A percentile compares a stretch with the other conserved stretches of the same genome.
Conservation (phyloP, 92 coral and sea anemone genomes). For the Parazoanthus swiftii region DNA sequence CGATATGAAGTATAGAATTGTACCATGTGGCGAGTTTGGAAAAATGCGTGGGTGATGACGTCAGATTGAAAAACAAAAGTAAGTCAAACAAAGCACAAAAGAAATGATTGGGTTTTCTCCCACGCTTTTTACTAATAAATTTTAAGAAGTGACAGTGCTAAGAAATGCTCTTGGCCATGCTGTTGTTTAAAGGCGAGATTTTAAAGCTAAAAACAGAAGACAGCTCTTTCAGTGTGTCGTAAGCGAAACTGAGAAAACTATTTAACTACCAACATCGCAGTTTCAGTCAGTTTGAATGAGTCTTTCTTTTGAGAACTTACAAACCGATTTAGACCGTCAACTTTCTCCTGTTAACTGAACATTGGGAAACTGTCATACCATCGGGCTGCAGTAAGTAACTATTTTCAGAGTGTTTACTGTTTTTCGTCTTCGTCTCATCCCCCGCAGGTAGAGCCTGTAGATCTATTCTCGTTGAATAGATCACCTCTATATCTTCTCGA, state of each 20-base stretch:
- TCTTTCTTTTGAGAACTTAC: no score
- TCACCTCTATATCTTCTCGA: not conserved
- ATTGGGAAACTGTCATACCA: not conserved
- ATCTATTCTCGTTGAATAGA: not conserved
- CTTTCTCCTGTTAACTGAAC: not conserved
- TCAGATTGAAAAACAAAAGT: not conserved
- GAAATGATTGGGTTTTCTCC: not conserved
- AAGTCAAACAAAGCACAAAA: not conserved
- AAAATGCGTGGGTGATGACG: conserved; percentile 17
- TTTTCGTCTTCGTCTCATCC: not conserved
- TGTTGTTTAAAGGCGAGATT: not conserved
- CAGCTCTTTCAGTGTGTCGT: not conserved
- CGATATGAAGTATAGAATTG: not conserved
- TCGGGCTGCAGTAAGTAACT: not conserved
- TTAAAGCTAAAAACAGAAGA: not conserved
- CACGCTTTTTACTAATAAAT: not conserved
- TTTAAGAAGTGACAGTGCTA: not conserved
- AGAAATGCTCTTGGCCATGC: not conserved
- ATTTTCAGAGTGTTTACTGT: not conserved
- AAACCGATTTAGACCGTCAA: not conserved
- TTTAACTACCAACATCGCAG: not conserved
- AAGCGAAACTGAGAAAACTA: no score
- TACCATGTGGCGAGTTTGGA: conserved; percentile 8
- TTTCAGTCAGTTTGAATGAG: not conserved
- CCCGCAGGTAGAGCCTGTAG: no score